These are phyloP conservation scores for Dynastes hyllus DNA, from an alignment of 2,888 invertebrate species.

Conservation along the genomic window DNA sequence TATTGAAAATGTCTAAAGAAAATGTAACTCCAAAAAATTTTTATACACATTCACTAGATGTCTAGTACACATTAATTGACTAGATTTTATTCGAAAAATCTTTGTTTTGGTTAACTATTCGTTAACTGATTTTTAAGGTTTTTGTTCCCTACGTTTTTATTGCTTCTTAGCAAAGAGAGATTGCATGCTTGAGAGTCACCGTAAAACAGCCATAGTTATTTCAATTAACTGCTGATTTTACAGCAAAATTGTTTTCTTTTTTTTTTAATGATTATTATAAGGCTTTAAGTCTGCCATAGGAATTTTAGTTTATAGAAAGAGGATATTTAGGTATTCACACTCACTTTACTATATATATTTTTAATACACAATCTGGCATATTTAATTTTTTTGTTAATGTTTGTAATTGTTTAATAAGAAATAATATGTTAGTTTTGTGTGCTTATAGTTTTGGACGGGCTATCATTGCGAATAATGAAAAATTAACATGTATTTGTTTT, in stretches of 20 bases:
- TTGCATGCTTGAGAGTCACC: slow-evolving; percentile 37
- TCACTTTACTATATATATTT: slow-evolving; percentile 33
- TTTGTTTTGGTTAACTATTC: slow-evolving; percentile 45
- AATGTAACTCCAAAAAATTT: slow-evolving; percentile 37
- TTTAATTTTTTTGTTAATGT: slow-evolving; percentile 43
- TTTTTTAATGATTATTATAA: slow-evolving; percentile 32
- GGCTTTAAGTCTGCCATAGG: slow-evolving; percentile 50
- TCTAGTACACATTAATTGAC: slow-evolving; percentile 15
- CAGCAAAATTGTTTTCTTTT: slow-evolving; percentile 43
- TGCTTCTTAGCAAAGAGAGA: slow-evolving; percentile 19
- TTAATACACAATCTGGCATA: slow-evolving; percentile 37
- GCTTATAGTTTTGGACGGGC: slow-evolving; percentile 35
- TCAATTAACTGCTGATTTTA: slow-evolving; percentile 42
- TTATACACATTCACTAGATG: slow-evolving; percentile 18
- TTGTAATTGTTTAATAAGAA: slow-evolving; percentile 43
- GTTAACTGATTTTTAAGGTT: slow-evolving; percentile 50
- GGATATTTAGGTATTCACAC: slow-evolving; percentile 34
- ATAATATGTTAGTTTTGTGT: slow-evolving; percentile 41
- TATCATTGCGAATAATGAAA: slow-evolving; percentile 27
- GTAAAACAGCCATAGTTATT: slow-evolving; percentile 37
- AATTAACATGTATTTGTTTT: not conserved
- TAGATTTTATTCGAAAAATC: slow-evolving; percentile 27
- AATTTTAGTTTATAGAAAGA: slow-evolving; percentile 39
- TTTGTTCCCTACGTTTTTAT: slow-evolving; percentile 10
- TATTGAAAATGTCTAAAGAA: slow-evolving; percentile 32